phyloP scores from a whole-genome alignment of 2,113 vertebrate genomes.

The Trichomycterus rosablanca region DNA sequence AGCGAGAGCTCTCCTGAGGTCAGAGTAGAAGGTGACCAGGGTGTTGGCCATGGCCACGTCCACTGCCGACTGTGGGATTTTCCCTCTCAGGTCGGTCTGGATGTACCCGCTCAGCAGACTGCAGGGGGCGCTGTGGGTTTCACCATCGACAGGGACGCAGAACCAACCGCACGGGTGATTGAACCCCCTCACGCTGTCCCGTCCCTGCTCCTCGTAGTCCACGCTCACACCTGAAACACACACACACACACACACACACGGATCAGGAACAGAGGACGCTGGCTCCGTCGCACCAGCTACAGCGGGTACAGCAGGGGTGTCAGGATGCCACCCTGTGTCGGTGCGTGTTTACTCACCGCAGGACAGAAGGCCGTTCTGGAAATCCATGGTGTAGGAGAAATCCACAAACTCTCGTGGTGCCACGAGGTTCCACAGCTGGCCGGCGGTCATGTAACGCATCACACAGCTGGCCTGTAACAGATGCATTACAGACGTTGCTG shows the following conservation, averaged over 20 bases:
- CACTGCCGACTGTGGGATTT: slow-evolving; percentile 76
- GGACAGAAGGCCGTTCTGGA: slow-evolving; percentile 73
- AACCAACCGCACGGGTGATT: slow-evolving; percentile 87
- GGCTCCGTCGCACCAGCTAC: no score
- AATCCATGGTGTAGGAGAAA: slow-evolving; percentile 78
- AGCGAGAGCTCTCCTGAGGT: slow-evolving; percentile 71
- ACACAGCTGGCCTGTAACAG: slow-evolving; percentile 72
- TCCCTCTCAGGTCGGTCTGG: slow-evolving; percentile 79
- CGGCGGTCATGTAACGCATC: slow-evolving; percentile 78
- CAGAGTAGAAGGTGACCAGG: slow-evolving; percentile 71
- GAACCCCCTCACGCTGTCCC: slow-evolving; percentile 73
- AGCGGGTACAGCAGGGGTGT: no score
- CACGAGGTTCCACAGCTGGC: slow-evolving; percentile 80
- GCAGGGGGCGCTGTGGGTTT: slow-evolving; percentile 35
- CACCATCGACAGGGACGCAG: slow-evolving; percentile 68
- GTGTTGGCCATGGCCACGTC: slow-evolving; percentile 78
- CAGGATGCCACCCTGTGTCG: no score
- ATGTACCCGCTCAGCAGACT: slow-evolving; percentile 80
- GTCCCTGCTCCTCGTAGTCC: slow-evolving; percentile 61
- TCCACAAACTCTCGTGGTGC: slow-evolving; percentile 82
- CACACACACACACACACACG: slow-evolving; percentile 24
- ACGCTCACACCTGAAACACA: slow-evolving; percentile 70
- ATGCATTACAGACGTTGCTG: background rate
- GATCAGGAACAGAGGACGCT: no score
- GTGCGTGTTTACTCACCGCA: slow-evolving; percentile 67